Evolutionary conservation across 2,888 invertebrate species (phyloP).

Genomic region (Noctua janthina): DNA sequence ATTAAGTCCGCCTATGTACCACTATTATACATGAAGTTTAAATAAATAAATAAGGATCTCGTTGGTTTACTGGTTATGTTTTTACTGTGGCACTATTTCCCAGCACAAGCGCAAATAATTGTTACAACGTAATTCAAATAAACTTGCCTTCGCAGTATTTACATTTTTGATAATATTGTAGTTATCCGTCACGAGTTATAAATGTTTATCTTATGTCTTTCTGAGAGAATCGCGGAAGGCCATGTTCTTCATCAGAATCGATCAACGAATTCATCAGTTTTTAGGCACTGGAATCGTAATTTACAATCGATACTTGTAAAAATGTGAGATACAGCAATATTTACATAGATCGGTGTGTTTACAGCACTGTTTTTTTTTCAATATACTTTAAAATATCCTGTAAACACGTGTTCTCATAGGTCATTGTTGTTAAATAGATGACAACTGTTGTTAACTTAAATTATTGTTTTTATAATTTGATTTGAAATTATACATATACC

Average conservation of each 20-base stretch:
- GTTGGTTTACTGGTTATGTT: neutral
- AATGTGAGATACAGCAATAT: neutral
- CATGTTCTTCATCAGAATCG: neutral
- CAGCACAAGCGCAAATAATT: constrained; percentile 39
- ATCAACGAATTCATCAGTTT: neutral
- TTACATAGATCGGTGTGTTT: neutral
- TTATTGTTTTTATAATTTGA: no score
- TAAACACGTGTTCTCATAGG: neutral
- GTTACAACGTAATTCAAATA: constrained; percentile 19
- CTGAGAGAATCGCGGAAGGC: neutral
- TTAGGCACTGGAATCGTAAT: neutral
- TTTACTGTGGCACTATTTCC: constrained; percentile 16
- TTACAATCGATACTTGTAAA: neutral
- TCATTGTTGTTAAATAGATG: neutral
- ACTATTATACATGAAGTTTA: no score
- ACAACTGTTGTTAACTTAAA: no score
- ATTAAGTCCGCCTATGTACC: no score
- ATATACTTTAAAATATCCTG: neutral
- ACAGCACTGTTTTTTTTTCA: neutral
- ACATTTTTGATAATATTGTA: constrained; percentile 51
- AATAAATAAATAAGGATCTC: neutral
- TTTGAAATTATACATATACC: no score
- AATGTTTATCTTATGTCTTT: neutral
- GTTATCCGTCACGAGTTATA: neutral
- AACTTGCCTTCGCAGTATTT: constrained; percentile 42